Evolutionary conservation across 2,113 vertebrate genomes (phyloP).

Genomic region (Anser cygnoides): DNA sequence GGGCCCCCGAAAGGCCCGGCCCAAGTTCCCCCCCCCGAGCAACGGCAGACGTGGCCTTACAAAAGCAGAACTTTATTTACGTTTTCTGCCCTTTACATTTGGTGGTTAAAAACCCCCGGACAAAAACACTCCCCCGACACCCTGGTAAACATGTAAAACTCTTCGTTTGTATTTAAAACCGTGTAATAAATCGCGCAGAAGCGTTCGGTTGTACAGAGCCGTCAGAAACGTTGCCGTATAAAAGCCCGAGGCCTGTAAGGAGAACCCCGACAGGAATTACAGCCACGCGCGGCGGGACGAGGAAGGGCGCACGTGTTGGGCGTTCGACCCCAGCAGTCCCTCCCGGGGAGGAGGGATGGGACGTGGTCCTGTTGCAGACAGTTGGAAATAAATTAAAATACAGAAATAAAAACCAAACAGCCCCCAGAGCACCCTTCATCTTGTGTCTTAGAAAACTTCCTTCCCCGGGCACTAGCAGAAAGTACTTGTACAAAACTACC

Average conservation of each 20-base stretch:
- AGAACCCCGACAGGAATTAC: not conserved
- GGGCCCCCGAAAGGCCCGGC: too few relatives aligned
- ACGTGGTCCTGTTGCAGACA: not conserved
- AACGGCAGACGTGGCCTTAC: not conserved
- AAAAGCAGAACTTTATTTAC: slow-evolving; percentile 44
- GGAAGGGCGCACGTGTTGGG: not conserved
- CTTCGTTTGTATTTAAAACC: not conserved
- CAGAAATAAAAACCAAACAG: not conserved
- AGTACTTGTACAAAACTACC: not conserved
- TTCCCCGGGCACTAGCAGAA: not conserved
- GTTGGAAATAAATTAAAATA: not conserved
- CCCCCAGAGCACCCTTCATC: not conserved
- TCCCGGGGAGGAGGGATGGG: not conserved
- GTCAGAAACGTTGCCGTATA: not conserved
- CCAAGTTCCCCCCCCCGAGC: not conserved
- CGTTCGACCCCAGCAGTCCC: not conserved
- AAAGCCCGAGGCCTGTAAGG: not conserved
- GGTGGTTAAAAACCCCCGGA: not conserved
- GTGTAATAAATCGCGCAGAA: not conserved
- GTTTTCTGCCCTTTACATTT: not conserved
- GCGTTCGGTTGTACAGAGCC: not conserved
- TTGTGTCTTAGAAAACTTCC: not conserved
- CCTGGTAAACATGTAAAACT: not conserved
- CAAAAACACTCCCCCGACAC: slow-evolving; percentile 13
- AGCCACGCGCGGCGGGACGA: not conserved